phyloP scores from a whole-genome alignment of 2,113 vertebrate genomes.

The Scatophagus argus region DNA sequence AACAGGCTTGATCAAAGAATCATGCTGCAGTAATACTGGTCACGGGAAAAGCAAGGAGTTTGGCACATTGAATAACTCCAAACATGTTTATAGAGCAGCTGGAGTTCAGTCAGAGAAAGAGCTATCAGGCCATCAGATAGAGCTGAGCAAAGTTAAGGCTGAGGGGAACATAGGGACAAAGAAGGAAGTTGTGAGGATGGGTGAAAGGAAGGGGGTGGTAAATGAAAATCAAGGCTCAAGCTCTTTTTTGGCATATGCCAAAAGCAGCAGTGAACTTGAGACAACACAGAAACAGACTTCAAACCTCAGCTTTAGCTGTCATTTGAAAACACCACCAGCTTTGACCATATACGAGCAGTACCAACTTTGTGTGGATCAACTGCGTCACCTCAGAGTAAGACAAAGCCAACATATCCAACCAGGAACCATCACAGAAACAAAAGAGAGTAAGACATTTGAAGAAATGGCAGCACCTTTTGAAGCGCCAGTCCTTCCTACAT shows the following conservation, averaged over 20 bases:
- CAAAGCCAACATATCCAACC: background rate
- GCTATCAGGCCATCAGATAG: background rate
- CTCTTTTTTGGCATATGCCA: background rate
- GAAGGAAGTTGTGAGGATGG: background rate
- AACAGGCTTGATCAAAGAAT: conserved; percentile 20
- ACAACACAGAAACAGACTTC: conserved; percentile 1
- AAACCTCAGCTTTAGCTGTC: background rate
- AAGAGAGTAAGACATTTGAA: background rate
- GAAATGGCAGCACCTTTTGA: background rate
- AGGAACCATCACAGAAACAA: background rate
- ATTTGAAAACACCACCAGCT: conserved; percentile 11
- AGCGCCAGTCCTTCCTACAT: background rate
- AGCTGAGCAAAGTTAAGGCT: background rate
- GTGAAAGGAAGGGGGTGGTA: background rate
- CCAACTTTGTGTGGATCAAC: conserved; percentile 67
- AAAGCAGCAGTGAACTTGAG: background rate
- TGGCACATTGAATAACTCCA: background rate
- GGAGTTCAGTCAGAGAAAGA: conserved; percentile 7
- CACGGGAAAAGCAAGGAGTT: background rate
- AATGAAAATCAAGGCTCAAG: background rate
- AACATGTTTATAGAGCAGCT: background rate
- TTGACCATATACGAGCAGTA: conserved; percentile 74
- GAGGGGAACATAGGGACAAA: background rate
- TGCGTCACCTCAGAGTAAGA: conserved; percentile 37
- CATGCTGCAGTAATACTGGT: background rate